Base-by-base conservation (phyloP, 2,797 vertebrate species). In the Gymnopithys bicolor region DNA sequence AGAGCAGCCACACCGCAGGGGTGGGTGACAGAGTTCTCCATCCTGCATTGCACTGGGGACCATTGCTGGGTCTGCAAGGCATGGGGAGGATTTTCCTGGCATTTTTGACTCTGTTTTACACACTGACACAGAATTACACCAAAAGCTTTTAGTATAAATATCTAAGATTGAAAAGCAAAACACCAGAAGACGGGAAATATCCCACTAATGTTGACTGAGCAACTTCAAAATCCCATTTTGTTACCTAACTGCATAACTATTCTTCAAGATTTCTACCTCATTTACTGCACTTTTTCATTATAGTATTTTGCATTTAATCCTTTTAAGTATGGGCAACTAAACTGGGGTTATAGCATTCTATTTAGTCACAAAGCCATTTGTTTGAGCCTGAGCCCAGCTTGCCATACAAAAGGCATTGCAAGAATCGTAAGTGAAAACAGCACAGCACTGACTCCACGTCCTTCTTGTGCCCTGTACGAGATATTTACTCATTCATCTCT, bases 81-180 rank as follows among this genome's bases (percentile, higher is more conserved):
- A 2, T 4, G 25, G 46, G 12, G 32, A 15, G 10, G 64, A 52
- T 0, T 0, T 27, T 89, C 64, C 56, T 28, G 13, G 6, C 13
- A 9, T 5, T 87, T 62, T 59, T 33, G 21, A 3, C 15, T 15
- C 7, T 3, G 46, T 37, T 8, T 62, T 30, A 56, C 58, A 51
- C 23, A 8, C 16, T 19, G 2, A 75, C 9, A 79, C 6, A 35
- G 62, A 74, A 52, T 8, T 25, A 37, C 7, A 27, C 22, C 11
- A 30, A 11, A 41, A 28, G 16, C 2, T 33, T 79, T 69, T 33
- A 7, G 18, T 11, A 21, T 9, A 45, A 89, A 52, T 13, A 27
- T 2, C 0, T 1, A 10, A n/a, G 14, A 32, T 37, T 18, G 37
- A 21, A 51, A 67, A 55, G 17, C 9, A 39, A 77, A 83, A 32